Percentiles rank a stretch among this genome's conserved stretches.
Evolutionary conservation across 2,113 vertebrate genomes (phyloP).

Genomic region (Sturnus vulgaris): DNA sequence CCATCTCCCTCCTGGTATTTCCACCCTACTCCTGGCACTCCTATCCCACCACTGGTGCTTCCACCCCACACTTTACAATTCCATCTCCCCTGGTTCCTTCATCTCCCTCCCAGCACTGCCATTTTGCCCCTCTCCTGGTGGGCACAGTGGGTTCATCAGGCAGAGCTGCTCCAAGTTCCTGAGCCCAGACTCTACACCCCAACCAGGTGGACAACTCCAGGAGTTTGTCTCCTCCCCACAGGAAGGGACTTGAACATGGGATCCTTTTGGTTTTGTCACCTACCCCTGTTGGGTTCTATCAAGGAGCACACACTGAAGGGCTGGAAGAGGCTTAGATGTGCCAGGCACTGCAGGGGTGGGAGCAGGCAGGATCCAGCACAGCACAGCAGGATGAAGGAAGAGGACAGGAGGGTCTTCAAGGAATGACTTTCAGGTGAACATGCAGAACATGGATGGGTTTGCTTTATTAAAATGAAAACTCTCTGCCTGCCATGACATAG

Average conservation of each 20-base stretch:
- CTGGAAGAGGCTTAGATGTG: not conserved
- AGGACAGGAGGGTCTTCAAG: not conserved
- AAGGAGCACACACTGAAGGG: not conserved
- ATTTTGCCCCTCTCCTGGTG: not conserved
- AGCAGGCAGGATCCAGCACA: not conserved
- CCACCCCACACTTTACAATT: not conserved
- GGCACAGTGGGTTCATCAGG: not conserved
- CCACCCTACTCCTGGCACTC: not conserved
- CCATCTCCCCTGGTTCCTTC: not conserved
- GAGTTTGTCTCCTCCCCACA: not conserved
- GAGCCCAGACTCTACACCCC: not conserved
- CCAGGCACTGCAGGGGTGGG: not conserved
- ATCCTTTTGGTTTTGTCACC: not conserved
- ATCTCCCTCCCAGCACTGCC: not conserved
- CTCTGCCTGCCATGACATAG: not conserved
- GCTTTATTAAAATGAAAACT: not conserved
- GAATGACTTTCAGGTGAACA: not conserved
- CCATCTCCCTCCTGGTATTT: too few species aligned
- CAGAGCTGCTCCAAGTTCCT: not conserved
- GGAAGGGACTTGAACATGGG: accelerated
- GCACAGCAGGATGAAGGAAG: not conserved
- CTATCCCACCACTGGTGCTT: not conserved
- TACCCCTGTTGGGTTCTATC: not conserved
- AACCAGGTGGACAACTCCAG: not conserved
- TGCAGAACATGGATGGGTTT: not conserved